Percentiles rank a stretch among this genome's conserved stretches.
Evolutionary conservation across 2,888 invertebrate species (phyloP).

Genomic region (Muschampia plurimacula): DNA sequence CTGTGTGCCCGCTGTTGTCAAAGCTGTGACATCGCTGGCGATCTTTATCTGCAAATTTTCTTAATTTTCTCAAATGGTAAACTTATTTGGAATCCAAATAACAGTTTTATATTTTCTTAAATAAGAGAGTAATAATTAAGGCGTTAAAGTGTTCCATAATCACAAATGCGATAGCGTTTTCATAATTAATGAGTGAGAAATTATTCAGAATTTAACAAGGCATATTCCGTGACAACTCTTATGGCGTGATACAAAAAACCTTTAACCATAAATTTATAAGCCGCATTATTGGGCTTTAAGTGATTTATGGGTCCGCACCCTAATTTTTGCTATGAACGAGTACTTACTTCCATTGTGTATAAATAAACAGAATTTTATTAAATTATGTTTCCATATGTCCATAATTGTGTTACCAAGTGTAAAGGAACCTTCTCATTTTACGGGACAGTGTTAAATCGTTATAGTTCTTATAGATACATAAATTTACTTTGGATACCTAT

Average conservation of each 20-base stretch:
- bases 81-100: too few species aligned
- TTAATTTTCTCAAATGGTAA: too few species aligned
- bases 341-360: constrained; percentile 49
- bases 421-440: neutral
- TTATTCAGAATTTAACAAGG: constrained; percentile 29
- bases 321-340: constrained; percentile 48
- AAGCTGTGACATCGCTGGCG: too few species aligned
- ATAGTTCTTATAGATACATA: too few species aligned
- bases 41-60: too few species aligned
- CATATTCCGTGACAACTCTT: constrained; percentile 31
- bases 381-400: constrained; percentile 57
- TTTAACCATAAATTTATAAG: constrained; percentile 36
- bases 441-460: neutral
- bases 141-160: constrained; percentile 35
- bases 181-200: constrained; percentile 35
- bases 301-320: constrained; percentile 48
- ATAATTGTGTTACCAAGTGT: constrained; percentile 22
- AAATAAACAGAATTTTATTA: constrained; percentile 56
- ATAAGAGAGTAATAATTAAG: neutral
- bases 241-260: constrained; percentile 36
- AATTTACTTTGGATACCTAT: too few species aligned
- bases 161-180: constrained; percentile 28
- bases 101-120: neutral
- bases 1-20: too few species aligned
- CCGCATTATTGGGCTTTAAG: constrained; percentile 39